These are phyloP conservation scores for Monochamus alternatus DNA, from an alignment of 2,888 invertebrate species.

Conservation along the genomic window DNA sequence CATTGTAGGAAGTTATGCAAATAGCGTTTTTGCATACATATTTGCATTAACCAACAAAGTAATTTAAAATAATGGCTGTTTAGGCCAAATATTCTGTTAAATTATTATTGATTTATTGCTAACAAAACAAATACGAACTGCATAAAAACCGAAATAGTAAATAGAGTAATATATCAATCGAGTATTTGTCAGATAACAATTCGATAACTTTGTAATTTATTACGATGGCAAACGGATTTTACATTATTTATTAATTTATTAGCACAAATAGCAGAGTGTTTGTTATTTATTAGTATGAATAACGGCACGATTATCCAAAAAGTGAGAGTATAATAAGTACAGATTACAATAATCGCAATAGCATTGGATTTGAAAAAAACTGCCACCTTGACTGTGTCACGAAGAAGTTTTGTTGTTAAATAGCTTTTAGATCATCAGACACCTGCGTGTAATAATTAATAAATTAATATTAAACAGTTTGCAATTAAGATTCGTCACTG, in stretches of 20 bases:
- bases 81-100: not conserved
- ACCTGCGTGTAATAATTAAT: slow-evolving; percentile 49
- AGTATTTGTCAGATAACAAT: slow-evolving; percentile 45
- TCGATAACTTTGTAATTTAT: slow-evolving; percentile 40
- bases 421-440: slow-evolving; percentile 55
- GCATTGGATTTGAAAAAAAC: slow-evolving; percentile 58
- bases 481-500: slow-evolving; percentile 43
- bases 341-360: slow-evolving; percentile 54
- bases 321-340: slow-evolving; percentile 55
- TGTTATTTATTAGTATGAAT: slow-evolving; percentile 45
- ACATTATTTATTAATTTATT: slow-evolving; percentile 41
- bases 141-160: slow-evolving; percentile 35
- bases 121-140: not conserved
- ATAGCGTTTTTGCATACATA: not conserved
- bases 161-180: slow-evolving; percentile 41
- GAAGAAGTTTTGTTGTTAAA: slow-evolving; percentile 56
- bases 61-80: not conserved
- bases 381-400: slow-evolving; percentile 62
- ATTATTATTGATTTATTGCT: slow-evolving; percentile 16
- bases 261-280: slow-evolving; percentile 45
- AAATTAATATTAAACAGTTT: slow-evolving; percentile 47
- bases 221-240: slow-evolving; percentile 1
- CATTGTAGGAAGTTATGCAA: not conserved
- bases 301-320: slow-evolving; percentile 57
- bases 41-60: not conserved